phyloP scores from a whole-genome alignment of 1,140 invertebrate genomes.

The Zeugodacus cucurbitae region DNA sequence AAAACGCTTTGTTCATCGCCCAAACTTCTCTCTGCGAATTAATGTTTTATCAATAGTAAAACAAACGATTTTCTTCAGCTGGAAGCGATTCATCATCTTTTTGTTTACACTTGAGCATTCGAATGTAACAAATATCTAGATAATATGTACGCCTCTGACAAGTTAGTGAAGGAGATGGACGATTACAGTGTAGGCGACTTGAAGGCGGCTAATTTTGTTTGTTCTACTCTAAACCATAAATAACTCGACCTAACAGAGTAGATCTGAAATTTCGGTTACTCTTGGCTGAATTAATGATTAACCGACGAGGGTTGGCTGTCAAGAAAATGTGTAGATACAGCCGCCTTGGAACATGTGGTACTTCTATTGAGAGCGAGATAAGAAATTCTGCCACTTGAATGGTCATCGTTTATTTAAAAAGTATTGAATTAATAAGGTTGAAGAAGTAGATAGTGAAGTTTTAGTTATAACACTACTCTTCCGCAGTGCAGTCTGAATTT shows the following conservation, averaged over 20 bases:
- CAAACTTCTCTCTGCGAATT: not conserved
- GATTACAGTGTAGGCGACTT: not conserved
- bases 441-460: not conserved
- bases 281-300: not conserved
- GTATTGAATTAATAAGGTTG: not conserved
- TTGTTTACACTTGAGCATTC: not conserved
- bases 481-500: too few species aligned
- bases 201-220: not conserved
- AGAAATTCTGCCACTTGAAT: not conserved
- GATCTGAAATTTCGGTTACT: not conserved
- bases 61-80: slow-evolving; percentile 9
- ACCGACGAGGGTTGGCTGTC: not conserved
- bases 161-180: too few species aligned
- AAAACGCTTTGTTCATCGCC: not conserved
- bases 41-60: not conserved
- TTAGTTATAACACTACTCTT: too few species aligned
- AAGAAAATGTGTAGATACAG: not conserved
- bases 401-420: not conserved
- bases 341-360: not conserved
- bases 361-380: not conserved
- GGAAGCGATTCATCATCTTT: slow-evolving; percentile 31
- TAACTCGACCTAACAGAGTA: not conserved
- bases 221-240: not conserved
- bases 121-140: not conserved
- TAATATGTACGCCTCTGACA: not conserved